These are phyloP conservation scores for Bathybates hornii DNA, from an alignment of 2,113 vertebrate genomes.

Conservation along the genomic window DNA sequence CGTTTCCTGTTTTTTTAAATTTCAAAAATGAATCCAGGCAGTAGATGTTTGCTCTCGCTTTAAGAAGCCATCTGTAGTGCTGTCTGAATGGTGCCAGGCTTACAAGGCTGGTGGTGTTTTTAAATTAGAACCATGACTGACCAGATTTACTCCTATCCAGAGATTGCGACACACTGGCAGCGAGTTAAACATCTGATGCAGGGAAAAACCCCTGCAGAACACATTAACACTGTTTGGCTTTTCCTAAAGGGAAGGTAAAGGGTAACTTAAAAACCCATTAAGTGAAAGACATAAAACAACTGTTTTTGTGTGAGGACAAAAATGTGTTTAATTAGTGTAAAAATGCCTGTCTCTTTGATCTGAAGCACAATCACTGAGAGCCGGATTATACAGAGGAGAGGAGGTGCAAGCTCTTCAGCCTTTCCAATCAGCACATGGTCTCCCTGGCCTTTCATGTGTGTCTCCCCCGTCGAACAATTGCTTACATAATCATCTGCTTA, in stretches of 20 bases:
- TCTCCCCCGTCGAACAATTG: constrained; percentile 20
- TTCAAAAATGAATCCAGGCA: constrained; percentile 12
- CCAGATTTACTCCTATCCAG: constrained; percentile 16
- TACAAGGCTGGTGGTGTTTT: constrained; percentile 10
- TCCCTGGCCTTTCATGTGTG: constrained; percentile 23
- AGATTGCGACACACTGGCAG: not conserved
- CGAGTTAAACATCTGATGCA: not conserved
- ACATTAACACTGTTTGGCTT: not conserved
- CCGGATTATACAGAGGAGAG: constrained; percentile 12
- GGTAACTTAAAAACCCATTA: not conserved
- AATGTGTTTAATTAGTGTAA: constrained; percentile 32
- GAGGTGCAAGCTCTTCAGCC: constrained; percentile 26
- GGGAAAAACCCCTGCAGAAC: not conserved
- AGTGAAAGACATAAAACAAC: not conserved
- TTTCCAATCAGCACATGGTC: constrained; percentile 21
- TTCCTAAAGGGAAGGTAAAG: not conserved
- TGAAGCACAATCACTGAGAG: constrained; percentile 7
- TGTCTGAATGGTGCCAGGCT: constrained; percentile 34
- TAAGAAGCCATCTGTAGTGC: constrained; percentile 43
- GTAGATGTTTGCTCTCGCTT: constrained; percentile 33
- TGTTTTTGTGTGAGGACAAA: not conserved
- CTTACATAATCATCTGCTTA: constrained; percentile 50
- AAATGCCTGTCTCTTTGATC: constrained; percentile 24
- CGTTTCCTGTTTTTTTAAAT: not conserved
- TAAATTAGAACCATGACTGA: constrained; percentile 34